Percentiles rank a stretch among this genome's conserved stretches.
These are phyloP conservation scores for Emesis furor DNA, from an alignment of 2,888 invertebrate species.

Conservation along the genomic window DNA sequence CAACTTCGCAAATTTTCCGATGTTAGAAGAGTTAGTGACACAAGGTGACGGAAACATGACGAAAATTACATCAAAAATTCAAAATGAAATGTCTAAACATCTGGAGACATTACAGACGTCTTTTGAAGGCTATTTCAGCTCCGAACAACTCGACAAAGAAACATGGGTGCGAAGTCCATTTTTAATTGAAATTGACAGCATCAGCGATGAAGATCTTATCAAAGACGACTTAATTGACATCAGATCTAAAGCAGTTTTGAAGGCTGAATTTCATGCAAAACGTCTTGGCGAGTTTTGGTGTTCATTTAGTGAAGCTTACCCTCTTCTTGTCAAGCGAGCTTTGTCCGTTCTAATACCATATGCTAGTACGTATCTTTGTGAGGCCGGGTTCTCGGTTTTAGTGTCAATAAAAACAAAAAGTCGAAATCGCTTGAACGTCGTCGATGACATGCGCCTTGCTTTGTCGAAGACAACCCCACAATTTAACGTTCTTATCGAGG, in stretches of 20 bases:
- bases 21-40: conserved; percentile 31
- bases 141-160: conserved; percentile 46
- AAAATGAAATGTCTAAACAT: conserved; percentile 44
- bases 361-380: conserved; percentile 26
- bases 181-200: conserved; percentile 22
- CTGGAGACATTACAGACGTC: conserved; percentile 52
- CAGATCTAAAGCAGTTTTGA: conserved; percentile 26
- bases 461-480: neutral
- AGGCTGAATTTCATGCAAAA: conserved; percentile 27
- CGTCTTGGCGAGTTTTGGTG: conserved; percentile 27
- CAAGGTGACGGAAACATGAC: conserved; percentile 14
- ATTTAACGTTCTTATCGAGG: conserved; percentile 6
- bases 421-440: conserved; percentile 11
- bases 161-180: conserved; percentile 53
- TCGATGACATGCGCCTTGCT: conserved; percentile 1
- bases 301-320: conserved; percentile 21
- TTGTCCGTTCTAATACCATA: conserved; percentile 16
- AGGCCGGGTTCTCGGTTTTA: conserved; percentile 25
- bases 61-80: conserved; percentile 18
- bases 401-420: conserved; percentile 29
- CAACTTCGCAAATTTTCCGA: conserved; percentile 33
- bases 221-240: conserved; percentile 31
- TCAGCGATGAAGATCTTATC: conserved; percentile 19
- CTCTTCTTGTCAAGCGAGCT: conserved; percentile 30
- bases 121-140: conserved; percentile 50